Base-by-base conservation (phyloP, 2,113 vertebrate genomes). In the Athene noctua region DNA sequence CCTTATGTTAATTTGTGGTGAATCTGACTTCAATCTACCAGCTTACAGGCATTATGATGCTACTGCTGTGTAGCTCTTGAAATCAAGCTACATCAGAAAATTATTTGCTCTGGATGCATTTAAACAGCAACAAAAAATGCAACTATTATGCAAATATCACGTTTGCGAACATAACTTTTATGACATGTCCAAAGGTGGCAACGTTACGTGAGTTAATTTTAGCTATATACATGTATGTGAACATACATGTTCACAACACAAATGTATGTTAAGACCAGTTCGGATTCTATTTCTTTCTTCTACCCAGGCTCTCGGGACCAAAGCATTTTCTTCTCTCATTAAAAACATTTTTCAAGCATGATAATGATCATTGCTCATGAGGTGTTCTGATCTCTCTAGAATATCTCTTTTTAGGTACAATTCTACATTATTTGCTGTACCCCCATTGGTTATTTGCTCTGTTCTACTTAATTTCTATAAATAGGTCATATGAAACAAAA, bases 401-500 rank as follows among this genome's bases (percentile, higher is more conserved):
- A 7, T 72, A 79, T 22, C 80, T 92, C 72, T 91, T 94, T 94
- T 89, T 89, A 94, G 86, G 7, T 18, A 81, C 32, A 80, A 47
- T 82, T 71, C 88, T 54, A 40, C 51, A 82, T 85, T 89, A 87
- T 89, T 87, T 88, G 26, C 47, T 17, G 27, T 47, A 77, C 86
- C 75, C 82, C 62, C 1, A 8, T 15, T 26, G 29, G 70, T 62
- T 88, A 65, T 54, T 89, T 62, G 16, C 47, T 92, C 82, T 92
- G 77, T 91, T 94, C 58, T 89, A 44, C 38, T 94, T 68, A 26
- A 79, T 58, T 82, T 75, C 80, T 91, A 95, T 92, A 95, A 95
- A 96, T 94, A 91, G 74, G 42, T 26, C 34, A 62, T 23, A 44
- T 3, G 61, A 94, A 92, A 95, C 90, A 95, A 94, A 94, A 96